phyloP scores from a whole-genome alignment of 2,113 vertebrate species.

The Sclerurus mexicanus region DNA sequence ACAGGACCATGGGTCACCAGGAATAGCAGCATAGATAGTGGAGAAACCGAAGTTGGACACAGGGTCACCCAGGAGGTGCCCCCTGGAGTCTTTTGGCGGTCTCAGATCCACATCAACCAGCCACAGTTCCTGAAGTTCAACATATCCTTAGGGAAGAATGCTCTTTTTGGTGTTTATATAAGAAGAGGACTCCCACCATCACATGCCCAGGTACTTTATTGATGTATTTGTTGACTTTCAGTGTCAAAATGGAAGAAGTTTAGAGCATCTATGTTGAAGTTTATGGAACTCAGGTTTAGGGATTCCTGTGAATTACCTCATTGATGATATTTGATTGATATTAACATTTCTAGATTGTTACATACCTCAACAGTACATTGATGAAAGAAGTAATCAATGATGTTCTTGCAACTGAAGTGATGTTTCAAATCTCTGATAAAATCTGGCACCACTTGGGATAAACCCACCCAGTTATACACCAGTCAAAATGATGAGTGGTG shows the following conservation, averaged over 20 bases:
- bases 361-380: not conserved
- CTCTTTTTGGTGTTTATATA: slow-evolving; percentile 96
- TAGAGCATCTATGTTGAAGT: not conserved
- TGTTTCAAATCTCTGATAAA: not conserved
- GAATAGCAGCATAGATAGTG: slow-evolving; percentile 97
- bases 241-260: not conserved
- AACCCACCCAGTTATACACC: not conserved
- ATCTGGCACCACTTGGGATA: not conserved
- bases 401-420: not conserved
- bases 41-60: slow-evolving; percentile 91
- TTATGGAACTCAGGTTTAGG: not conserved
- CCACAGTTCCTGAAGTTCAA: slow-evolving; percentile 99
- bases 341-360: not conserved
- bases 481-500: not conserved
- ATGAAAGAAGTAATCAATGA: not conserved
- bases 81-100: slow-evolving; percentile 94
- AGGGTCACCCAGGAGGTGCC: slow-evolving; percentile 93
- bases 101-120: slow-evolving; percentile 91
- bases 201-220: slow-evolving; percentile 88
- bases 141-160: slow-evolving; percentile 95
- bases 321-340: not conserved
- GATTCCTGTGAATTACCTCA: not conserved
- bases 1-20: slow-evolving; percentile 84
- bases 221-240: not conserved
- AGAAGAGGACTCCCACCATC: slow-evolving; percentile 95